Percentiles rank a stretch among this genome's conserved stretches.
Evolutionary conservation across 2,888 invertebrate species (phyloP).

Genomic region (Microctonus aethiopoides): DNA sequence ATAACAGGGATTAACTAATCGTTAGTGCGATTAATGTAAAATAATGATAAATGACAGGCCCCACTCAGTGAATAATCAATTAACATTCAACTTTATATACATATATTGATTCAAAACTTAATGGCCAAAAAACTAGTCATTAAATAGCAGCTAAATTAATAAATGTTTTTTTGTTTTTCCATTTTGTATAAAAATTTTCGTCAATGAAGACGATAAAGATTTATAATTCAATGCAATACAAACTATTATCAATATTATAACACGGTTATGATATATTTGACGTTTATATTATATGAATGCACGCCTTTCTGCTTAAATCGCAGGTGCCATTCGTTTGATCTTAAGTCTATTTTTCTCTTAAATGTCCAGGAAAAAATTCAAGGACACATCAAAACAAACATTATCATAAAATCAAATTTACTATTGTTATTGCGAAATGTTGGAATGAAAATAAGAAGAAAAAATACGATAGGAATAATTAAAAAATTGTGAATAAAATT

Average conservation of each 20-base stretch:
- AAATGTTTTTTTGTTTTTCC: neutral
- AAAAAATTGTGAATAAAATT: neutral
- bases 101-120: neutral
- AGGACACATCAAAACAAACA: neutral
- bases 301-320: neutral
- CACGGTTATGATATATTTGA: neutral
- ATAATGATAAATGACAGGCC: slow-evolving; percentile 21
- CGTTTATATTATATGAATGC: neutral
- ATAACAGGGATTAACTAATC: too few relatives aligned
- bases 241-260: slow-evolving; percentile 7
- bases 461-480: neutral
- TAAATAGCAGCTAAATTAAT: neutral
- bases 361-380: neutral
- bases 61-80: slow-evolving; percentile 11
- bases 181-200: slow-evolving; percentile 5
- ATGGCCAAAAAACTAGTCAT: slow-evolving; percentile 33
- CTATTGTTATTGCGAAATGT: neutral
- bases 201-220: neutral
- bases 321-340: slow-evolving; percentile 19
- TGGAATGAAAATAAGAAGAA: neutral
- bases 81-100: neutral
- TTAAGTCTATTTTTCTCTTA: neutral
- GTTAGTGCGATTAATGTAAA: neutral
- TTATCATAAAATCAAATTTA: neutral
- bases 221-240: neutral